Base-by-base conservation (phyloP, 2,113 vertebrate genomes). In the Pollimyrus isidori region DNA sequence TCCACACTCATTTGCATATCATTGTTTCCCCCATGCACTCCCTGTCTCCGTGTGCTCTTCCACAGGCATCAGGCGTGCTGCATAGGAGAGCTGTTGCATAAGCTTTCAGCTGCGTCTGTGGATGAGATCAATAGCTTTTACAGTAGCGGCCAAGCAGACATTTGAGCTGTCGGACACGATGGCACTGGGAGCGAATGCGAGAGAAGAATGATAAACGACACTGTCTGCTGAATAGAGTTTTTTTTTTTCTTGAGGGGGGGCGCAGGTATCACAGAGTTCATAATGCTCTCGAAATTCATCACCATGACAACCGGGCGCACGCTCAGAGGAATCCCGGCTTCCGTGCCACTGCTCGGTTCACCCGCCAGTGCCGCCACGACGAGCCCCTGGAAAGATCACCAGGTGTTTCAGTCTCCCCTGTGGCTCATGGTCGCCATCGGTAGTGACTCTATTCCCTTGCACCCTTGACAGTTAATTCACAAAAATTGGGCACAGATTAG, bases 221-320 rank as follows among this genome's bases (percentile, higher is more conserved):
- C 73, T 56, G 30, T n/a, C 4, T 42, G 26, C 80, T 80, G 26
- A 56, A 83, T 45, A 53, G 52, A 80, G 48, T 23, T 30, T 80
- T 23, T 50, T 30, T 13, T 46, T 6, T 7, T 5, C 0, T 3
- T 3, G n/a, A 10, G 62, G 62, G 62, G 35, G 83, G 69, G 26
- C 84, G 90, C 88, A 89, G 89, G 69, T 93, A 69, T 91, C 90
- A 11, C 69, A 45, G 88, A 90, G 90, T 90, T 93, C 48, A 88
- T 87, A 83, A 42, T 48, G 89, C 85, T 91, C 90, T 89, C 88
- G 91, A 93, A 93, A 93, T 90, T 30, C 87, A 92, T 95, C 82
- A 7, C 93, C 92, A 94, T 95, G 94, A 94, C 94, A 95, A 95
- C 95, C 92, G 92, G 4, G 26, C 80, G 39, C 80, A 87, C 46